phyloP scores from a whole-genome alignment of 1,140 invertebrate genomes.

The Neomicropteryx cornuta region DNA sequence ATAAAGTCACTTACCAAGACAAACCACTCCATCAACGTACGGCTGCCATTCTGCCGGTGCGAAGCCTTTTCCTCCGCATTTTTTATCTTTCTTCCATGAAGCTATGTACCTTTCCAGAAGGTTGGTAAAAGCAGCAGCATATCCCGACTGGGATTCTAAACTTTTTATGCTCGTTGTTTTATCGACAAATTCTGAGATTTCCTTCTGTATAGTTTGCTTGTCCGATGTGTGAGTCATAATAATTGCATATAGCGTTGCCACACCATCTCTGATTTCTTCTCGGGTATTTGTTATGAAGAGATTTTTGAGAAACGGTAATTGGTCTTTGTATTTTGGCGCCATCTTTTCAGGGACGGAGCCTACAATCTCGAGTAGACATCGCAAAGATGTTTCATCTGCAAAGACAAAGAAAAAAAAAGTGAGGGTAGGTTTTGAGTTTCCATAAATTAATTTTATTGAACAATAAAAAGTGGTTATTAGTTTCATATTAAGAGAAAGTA shows the following conservation, averaged over 20 bases:
- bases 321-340: constrained; percentile 41
- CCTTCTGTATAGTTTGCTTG: constrained; percentile 41
- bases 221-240: constrained; percentile 42
- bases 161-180: constrained; percentile 41
- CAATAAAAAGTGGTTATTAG: no score
- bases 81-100: constrained; percentile 28
- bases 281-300: constrained; percentile 54
- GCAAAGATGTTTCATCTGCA: constrained; percentile 49
- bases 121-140: constrained; percentile 53
- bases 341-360: constrained; percentile 54
- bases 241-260: constrained; percentile 56
- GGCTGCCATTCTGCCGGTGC: constrained; percentile 37
- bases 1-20: constrained; percentile 41
- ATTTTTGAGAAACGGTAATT: constrained; percentile 50
- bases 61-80: constrained; percentile 31
- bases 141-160: constrained; percentile 65
- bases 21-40: constrained; percentile 40
- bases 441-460: no score
- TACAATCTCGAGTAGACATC: constrained; percentile 62
- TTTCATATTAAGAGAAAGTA: no score
- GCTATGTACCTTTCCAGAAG: constrained; percentile 53
- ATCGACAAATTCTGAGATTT: constrained; percentile 40
- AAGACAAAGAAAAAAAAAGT: no score
- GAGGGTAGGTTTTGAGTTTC: no score
- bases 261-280: constrained; percentile 60